Percentiles rank a stretch among this genome's conserved stretches.
Conservation (phyloP, 2,797 vertebrate species). For the Pampus argenteus region DNA sequence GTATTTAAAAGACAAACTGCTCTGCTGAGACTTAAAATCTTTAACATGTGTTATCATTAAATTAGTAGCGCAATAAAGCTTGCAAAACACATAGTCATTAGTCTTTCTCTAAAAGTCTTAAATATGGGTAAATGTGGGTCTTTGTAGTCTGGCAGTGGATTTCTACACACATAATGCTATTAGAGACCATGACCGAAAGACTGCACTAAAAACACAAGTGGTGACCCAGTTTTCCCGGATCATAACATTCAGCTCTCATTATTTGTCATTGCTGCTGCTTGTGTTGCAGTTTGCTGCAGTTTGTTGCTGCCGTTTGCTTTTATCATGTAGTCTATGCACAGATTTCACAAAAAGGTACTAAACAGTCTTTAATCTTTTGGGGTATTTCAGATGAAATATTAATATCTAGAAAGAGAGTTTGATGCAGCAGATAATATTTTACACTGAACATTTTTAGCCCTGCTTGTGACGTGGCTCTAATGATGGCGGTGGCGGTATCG, state of each 20-base stretch:
- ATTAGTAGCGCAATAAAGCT: neutral
- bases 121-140: constrained; percentile 3
- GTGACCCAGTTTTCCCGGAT: constrained; percentile 74
- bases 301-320: constrained; percentile 28
- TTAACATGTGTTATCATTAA: neutral
- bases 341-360: neutral
- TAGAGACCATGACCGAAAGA: constrained; percentile 55
- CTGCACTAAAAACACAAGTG: constrained; percentile 59
- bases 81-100: neutral
- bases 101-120: constrained; percentile 2
- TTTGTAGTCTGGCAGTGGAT: constrained; percentile 45
- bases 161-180: constrained; percentile 55
- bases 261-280: constrained; percentile 54
- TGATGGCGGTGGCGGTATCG: neutral
- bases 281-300: constrained; percentile 38
- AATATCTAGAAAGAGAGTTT: neutral
- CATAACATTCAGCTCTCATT: constrained; percentile 47
- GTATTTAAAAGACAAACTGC: neutral
- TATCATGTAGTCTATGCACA: constrained; percentile 7
- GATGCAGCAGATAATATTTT: neutral
- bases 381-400: neutral
- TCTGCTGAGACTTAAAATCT: neutral
- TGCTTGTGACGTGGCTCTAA: neutral
- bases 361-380: neutral
- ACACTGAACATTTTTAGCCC: neutral